Conservation (phyloP, 1,140 invertebrate genomes). For the Temnothorax nylanderi region DNA sequence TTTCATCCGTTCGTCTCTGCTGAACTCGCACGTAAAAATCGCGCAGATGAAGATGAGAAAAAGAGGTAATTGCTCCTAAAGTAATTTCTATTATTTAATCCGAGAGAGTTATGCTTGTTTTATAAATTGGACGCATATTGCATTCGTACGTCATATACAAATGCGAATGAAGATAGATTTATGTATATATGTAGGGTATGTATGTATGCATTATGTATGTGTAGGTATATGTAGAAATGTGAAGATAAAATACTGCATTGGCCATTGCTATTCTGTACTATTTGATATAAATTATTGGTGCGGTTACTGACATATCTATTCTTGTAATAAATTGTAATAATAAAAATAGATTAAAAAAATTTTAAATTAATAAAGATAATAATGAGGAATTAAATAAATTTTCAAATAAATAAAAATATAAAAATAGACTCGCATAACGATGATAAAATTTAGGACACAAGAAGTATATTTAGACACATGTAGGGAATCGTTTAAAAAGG, state of each 20-base stretch:
- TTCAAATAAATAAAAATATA: slow-evolving; percentile 3
- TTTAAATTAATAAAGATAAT: slow-evolving; percentile 8
- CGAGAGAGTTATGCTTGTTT: not conserved
- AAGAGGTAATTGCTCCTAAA: not conserved
- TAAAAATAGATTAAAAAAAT: not conserved
- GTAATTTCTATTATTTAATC: slow-evolving; percentile 18
- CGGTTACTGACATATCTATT: not conserved
- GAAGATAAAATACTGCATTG: slow-evolving; percentile 18
- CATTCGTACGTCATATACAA: not conserved
- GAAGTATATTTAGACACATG: not conserved
- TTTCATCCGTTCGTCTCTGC: slow-evolving; percentile 17
- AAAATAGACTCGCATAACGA: not conserved
- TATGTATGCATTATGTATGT: not conserved
- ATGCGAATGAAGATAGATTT: slow-evolving; percentile 17
- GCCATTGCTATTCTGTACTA: not conserved
- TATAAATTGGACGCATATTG: slow-evolving; percentile 12
- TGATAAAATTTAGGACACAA: not conserved
- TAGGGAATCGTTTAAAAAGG: too few species aligned
- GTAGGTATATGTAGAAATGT: not conserved
- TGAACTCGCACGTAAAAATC: slow-evolving; percentile 5
- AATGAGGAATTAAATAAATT: not conserved
- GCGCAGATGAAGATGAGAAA: not conserved
- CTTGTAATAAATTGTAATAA: not conserved
- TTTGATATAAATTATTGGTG: slow-evolving; percentile 20
- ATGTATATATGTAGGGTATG: not conserved